phyloP scores from a whole-genome alignment of 2,113 vertebrate genomes.

The Zosterops pallidus region DNA sequence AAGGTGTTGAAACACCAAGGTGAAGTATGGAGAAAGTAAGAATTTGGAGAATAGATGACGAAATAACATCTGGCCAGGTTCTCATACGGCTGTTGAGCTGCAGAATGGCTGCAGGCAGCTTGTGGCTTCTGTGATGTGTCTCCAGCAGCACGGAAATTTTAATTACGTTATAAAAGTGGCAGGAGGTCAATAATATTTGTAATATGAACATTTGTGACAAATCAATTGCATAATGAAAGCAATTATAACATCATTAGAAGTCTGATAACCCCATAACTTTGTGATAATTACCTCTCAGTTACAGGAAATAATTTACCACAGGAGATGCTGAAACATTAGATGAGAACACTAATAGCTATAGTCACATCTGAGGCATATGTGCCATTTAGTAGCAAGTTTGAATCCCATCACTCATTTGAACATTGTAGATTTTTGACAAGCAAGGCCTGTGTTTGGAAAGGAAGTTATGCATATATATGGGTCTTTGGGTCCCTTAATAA shows the following conservation, averaged over 20 bases:
- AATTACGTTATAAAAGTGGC: background rate
- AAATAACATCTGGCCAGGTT: background rate
- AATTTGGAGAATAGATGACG: background rate
- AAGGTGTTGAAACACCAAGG: background rate
- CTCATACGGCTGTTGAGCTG: background rate
- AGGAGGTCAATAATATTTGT: slow-evolving; percentile 30
- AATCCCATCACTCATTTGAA: background rate
- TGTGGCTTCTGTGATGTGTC: background rate
- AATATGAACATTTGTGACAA: slow-evolving; percentile 9
- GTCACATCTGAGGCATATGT: background rate
- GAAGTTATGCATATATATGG: background rate
- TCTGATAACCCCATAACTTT: slow-evolving; percentile 45
- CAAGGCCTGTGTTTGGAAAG: background rate
- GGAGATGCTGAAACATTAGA: background rate
- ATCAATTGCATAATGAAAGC: slow-evolving; percentile 39
- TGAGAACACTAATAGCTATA: background rate
- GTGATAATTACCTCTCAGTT: slow-evolving; percentile 32
- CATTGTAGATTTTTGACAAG: background rate
- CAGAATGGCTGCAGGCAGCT: background rate
- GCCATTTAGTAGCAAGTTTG: background rate
- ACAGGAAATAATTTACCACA: background rate
- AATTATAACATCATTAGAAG: slow-evolving; percentile 17
- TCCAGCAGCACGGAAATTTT: background rate
- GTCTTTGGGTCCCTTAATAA: background rate
- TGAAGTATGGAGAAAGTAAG: background rate